Evolutionary conservation across 2,888 invertebrate genomes (phyloP), one percentile per base, ranked within the genome.

Genomic region (Sesia apiformis): DNA sequence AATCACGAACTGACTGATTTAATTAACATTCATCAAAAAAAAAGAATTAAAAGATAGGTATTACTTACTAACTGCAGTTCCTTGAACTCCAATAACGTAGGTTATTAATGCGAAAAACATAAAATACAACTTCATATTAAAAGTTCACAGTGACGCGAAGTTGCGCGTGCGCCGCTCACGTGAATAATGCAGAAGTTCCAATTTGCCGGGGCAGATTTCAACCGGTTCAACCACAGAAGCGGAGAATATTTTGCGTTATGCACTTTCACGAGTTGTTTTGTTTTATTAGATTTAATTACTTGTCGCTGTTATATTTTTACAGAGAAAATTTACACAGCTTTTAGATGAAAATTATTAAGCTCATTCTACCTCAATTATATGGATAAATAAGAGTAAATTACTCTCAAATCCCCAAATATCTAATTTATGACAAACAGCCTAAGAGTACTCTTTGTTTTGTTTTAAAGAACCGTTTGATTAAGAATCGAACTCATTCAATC

Each of bases 131-230:
- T 56, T 57, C 64, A 67, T 63, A 52, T 53, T 68, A 57, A 57
- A 56, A 60, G 57, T 63, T n/a, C 63, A 60, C 63, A 62, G 60
- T 60, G 56, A 63, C 65, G 69, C 66, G 70, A 74, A 70, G 70
- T 66, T 69, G 69, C 67, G 69, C 74, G 71, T 72, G 69, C 74
- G 72, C 71, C 67, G 77, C 65, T 71, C 70, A 76, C 74, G 63
- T 76, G 76, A 75, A 78, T 78, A 73, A 74, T 70, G 69, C 72
- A 64, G 64, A 65, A 78, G 76, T 69, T 81, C 71, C 76, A 82
- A 75, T 84, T 82, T 72, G 66, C 76, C 65, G 69, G 55, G 67
- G 70, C 65, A 67, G 72, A 74, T 70, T 69, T 65, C 64, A 81
- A 84, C 86, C 84, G 82, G 88, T 86, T 77, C 68, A 73, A 61